These are phyloP conservation scores for Arenicola marina DNA, from an alignment of 2,888 invertebrate genomes.

Conservation along the genomic window DNA sequence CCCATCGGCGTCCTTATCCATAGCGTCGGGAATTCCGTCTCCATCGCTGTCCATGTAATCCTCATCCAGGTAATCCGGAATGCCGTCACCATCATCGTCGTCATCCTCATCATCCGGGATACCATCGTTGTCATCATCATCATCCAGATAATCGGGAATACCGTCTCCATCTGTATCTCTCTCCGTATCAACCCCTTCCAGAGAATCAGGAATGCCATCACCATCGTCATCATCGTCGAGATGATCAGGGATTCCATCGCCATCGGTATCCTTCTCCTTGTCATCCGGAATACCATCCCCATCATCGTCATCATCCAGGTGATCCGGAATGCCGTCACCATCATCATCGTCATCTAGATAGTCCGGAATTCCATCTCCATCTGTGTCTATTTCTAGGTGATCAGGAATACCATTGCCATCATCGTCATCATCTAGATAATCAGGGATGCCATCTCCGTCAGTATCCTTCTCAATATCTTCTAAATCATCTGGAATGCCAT, in stretches of 20 bases:
- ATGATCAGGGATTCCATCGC: constrained; percentile 44
- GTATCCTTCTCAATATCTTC: constrained; percentile 54
- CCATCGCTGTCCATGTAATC: constrained; percentile 44
- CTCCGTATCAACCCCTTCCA: constrained; percentile 27
- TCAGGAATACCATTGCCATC: constrained; percentile 53
- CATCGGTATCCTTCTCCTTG: constrained; percentile 31
- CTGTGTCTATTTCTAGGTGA: constrained; percentile 18
- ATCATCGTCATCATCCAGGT: constrained; percentile 37
- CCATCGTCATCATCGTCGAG: constrained; percentile 44
- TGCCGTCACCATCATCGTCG: constrained; percentile 35
- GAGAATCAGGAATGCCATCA: constrained; percentile 52
- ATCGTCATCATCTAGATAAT: constrained; percentile 31
- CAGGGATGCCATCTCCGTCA: constrained; percentile 40
- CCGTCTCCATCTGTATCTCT: constrained; percentile 31
- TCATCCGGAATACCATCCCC: constrained; percentile 53
- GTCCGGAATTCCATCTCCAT: constrained; percentile 38
- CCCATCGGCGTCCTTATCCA: constrained; percentile 38
- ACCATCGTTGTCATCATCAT: constrained; percentile 44
- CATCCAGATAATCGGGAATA: constrained; percentile 44
- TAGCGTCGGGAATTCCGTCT: constrained; percentile 52
- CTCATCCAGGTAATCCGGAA: constrained; percentile 28
- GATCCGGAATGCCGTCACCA: constrained; percentile 40
- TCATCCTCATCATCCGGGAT: constrained; percentile 40
- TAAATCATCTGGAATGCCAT: constrained; percentile 48
- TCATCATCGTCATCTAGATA: constrained; percentile 32